Conservation (phyloP, 2,888 invertebrate genomes). For the Pharmacophagus antenor region DNA sequence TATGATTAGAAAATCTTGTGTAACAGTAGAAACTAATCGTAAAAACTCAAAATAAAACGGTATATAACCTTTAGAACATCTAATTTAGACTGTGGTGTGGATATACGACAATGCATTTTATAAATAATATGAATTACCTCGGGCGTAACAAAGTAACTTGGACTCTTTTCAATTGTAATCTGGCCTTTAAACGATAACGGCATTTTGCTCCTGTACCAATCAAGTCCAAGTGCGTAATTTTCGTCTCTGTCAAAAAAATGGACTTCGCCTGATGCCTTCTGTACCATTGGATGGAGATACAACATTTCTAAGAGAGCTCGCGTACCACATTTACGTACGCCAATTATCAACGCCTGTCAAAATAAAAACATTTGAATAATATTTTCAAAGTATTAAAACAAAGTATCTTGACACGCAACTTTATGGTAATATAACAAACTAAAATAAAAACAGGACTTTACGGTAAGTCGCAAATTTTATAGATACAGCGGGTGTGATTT, state of each 20-base stretch:
- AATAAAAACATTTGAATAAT: not conserved
- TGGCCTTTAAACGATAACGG: slow-evolving; percentile 95
- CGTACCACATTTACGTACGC: slow-evolving; percentile 98
- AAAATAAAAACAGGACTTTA: too few species aligned
- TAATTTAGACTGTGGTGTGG: too few species aligned
- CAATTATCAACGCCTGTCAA: slow-evolving; percentile 92
- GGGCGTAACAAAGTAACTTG: slow-evolving; percentile 97
- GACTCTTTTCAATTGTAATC: slow-evolving; percentile 98
- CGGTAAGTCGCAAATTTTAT: too few species aligned
- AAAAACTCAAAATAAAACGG: too few species aligned
- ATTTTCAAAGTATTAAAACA: not conserved
- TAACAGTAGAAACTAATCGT: too few species aligned
- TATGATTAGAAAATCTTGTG: too few species aligned
- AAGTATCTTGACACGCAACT: not conserved
- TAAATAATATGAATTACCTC: slow-evolving; percentile 82
- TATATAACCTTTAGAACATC: too few species aligned
- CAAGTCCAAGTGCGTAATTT: slow-evolving; percentile 94
- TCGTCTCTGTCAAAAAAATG: slow-evolving; percentile 98
- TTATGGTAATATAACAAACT: too few species aligned
- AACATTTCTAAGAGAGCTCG: slow-evolving; percentile 97
- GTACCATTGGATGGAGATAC: slow-evolving; percentile 94
- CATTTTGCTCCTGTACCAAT: slow-evolving; percentile 98
- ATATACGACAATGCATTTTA: too few species aligned
- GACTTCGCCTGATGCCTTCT: slow-evolving; percentile 95
- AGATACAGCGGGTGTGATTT: too few species aligned